Base-by-base conservation (phyloP, 2,888 invertebrate species). In the Coecobrya sp. region DNA sequence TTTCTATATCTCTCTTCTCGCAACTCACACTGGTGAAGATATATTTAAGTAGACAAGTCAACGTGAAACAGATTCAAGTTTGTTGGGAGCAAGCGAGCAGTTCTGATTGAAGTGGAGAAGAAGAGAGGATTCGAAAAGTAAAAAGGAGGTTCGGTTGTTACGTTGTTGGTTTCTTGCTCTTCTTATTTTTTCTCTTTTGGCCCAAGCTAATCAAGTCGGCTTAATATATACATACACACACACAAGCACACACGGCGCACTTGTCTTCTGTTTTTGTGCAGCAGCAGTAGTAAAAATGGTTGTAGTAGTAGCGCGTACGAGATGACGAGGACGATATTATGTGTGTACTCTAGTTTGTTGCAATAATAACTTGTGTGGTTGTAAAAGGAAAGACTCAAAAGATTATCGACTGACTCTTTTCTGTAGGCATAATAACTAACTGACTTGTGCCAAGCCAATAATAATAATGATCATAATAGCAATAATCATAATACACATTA, bases 1-100 rank as follows among this genome's bases (percentile, higher is more conserved):
- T 82, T 62, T 62, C 36, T 59, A 13, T 82, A 42, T 36, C 81
- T 55, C 84, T 42, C 13, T 3, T 27, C 13, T 27, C 65, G 10
- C 30, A 68, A 45, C 62, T 84, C 36, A 19, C 42, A 19, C 42
- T 85, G 85, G 85, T 49, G 52, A 65, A 85, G 70, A 82, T 70
- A 87, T 87, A 92, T 92, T 92, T 87, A 92, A 92, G 92, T 87
- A 87, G 86, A 87, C 65, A 92, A 92, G 92, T 59, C 36, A 92
- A 92, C 92, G 82, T 87, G 87, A 87, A 92, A 87, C 87, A 92
- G 92, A 92, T 92, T 92, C 92, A 92, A 92, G 92, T 92, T 92
- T 92, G 92, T 92, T 84, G 87, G 87, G 92, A 92, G 92, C 92
- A 92, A 84, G 92, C 92, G 86, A 92, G 70, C 82, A 87, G 92